Evolutionary conservation across 2,888 invertebrate genomes (phyloP).

Genomic region (Seira musarum): DNA sequence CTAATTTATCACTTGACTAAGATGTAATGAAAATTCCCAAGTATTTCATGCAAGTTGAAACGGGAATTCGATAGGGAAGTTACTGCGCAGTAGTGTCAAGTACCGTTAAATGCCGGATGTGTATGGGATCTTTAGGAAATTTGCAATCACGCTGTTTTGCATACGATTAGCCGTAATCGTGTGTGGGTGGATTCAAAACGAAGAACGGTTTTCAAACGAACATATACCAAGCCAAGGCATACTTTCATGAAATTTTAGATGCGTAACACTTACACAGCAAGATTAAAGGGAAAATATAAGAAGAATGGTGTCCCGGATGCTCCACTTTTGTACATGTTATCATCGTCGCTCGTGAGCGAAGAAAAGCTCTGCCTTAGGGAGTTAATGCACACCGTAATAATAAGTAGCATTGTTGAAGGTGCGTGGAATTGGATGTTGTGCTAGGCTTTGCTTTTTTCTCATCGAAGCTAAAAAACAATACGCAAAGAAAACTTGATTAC

Average conservation of each 20-base stretch:
- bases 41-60: too few relatives aligned
- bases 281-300: constrained; percentile 12
- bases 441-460: constrained; percentile 28
- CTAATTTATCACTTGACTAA: too few relatives aligned
- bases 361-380: constrained; percentile 15
- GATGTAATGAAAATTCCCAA: too few relatives aligned
- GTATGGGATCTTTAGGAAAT: too few relatives aligned
- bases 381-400: neutral
- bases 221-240: constrained; percentile 17
- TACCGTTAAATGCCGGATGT: too few relatives aligned
- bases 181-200: neutral
- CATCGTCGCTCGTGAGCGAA: neutral
- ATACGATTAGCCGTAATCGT: neutral
- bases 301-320: constrained; percentile 38
- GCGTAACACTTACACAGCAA: neutral
- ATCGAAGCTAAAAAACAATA: constrained; percentile 9
- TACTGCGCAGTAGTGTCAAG: too few relatives aligned
- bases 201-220: neutral
- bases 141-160: too few relatives aligned
- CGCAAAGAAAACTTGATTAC: neutral
- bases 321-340: constrained; percentile 24
- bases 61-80: too few relatives aligned
- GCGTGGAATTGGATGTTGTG: neutral
- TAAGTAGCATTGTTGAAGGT: too few relatives aligned
- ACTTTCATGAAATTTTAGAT: neutral